phyloP scores from a whole-genome alignment of 2,113 vertebrate genomes.

The Myanophis thanlyinensis region DNA sequence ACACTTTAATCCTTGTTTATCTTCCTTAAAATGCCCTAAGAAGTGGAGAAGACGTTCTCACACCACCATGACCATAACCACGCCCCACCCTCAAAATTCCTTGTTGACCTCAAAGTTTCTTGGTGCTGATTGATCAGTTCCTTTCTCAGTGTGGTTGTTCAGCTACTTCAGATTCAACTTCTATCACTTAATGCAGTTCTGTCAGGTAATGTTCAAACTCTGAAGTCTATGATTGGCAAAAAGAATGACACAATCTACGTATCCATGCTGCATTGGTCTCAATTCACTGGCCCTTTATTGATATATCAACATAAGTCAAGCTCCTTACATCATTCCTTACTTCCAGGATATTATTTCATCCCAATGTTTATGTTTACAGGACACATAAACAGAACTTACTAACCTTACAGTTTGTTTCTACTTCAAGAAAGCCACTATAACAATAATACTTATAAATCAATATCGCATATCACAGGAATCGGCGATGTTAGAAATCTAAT shows the following conservation, averaged over 20 bases:
- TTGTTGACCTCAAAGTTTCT: background rate
- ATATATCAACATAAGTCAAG: background rate
- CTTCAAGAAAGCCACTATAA: background rate
- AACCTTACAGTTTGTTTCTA: background rate
- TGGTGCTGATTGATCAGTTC: background rate
- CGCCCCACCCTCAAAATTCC: too few relatives aligned
- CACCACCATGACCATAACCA: too few relatives aligned
- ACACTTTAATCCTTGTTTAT: too few relatives aligned
- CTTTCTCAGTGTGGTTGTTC: background rate
- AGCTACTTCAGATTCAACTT: background rate
- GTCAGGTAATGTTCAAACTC: too few relatives aligned
- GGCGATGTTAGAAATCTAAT: background rate
- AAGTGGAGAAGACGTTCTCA: too few relatives aligned
- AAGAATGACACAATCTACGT: background rate
- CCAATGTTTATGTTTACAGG: background rate
- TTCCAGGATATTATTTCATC: background rate
- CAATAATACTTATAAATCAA: background rate
- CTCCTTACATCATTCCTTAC: background rate
- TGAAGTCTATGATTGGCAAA: background rate
- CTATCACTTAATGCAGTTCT: background rate
- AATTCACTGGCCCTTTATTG: background rate
- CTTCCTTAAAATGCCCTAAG: too few relatives aligned
- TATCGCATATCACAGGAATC: background rate
- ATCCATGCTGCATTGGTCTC: background rate
- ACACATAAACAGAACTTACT: background rate